Base-by-base conservation (phyloP, 2,888 invertebrate species). In the Mycalesis mineus region DNA sequence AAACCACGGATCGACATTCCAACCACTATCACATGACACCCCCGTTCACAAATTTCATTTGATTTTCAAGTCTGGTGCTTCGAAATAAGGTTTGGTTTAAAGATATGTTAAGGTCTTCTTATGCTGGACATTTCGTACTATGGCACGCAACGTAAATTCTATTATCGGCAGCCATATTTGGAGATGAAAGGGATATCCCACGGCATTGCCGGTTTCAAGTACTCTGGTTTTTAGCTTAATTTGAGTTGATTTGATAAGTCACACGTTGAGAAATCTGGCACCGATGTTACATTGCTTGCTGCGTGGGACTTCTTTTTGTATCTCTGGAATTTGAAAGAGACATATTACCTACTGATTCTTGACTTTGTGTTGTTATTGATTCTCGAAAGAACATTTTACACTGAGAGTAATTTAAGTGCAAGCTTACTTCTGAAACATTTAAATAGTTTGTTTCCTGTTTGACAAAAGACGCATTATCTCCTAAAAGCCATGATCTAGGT, bases 71-170 rank as follows among this genome's bases (percentile, higher is more conserved):
- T 36, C 60, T 59, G 42, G 0, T 7, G 0, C 9, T 14, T 13
- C 7, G 3, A 0, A 0, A 1, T 14, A 60, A 48, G 31, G 45
- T 44, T 39, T n/a, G 36, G 11, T 52, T 65, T 51, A 28, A 7
- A 5, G 1, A 17, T 31, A 28, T 13, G 8, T 50, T 52, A 14
- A 14, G 56, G 9, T 57, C 39, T n/a, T 47, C 8, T 42, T 41
- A 29, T 8, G 33, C 49, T 73, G 71, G 75, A 62, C 56, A 65
- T 63, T 67, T 68, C 69, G 65, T 80, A 80, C 80, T 80, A 80
- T 68, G 80, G 79, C 69, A 80, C 75, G 75, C 77, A 68, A 73
- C 78, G 80, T 80, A 80, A 77, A 78, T 78, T 77, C 74, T 73
- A 68, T 65, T 61, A 71, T 74, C 64, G 65, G 58, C 55, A 51